phyloP scores from a whole-genome alignment of 2,888 invertebrate species.

The Sepiola atlantica region DNA sequence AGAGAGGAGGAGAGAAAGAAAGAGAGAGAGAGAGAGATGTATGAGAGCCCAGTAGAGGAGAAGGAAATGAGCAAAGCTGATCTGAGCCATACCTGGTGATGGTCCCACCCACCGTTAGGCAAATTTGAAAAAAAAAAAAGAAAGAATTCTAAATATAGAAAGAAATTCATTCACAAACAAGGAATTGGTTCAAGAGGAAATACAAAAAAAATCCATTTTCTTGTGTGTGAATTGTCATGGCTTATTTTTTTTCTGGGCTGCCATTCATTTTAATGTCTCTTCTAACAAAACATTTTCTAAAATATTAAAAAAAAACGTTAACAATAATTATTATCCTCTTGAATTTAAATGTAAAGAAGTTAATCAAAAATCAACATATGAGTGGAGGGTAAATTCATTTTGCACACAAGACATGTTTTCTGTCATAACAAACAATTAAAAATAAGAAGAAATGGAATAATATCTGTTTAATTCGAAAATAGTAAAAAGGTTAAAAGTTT shows the following conservation, averaged over 20 bases:
- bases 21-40: not conserved
- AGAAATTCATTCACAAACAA: constrained; percentile 23
- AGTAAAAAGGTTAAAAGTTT: not conserved
- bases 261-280: constrained; percentile 32
- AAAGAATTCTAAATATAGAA: not conserved
- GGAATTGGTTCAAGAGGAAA: not conserved
- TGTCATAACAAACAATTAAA: constrained; percentile 21
- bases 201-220: not conserved
- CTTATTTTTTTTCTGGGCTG: constrained; percentile 19
- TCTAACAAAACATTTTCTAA: not conserved
- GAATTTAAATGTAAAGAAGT: not conserved
- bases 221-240: not conserved
- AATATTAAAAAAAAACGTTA: constrained; percentile 2
- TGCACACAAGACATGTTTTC: constrained; percentile 9
- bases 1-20: not conserved
- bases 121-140: too few relatives aligned
- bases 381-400: constrained; percentile 8
- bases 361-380: not conserved
- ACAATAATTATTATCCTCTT: not conserved
- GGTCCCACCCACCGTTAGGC: not conserved
- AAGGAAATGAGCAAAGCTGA: not conserved
- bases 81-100: not conserved
- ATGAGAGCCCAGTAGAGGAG: not conserved
- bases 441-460: not conserved
- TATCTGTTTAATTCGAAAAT: constrained; percentile 21